These are phyloP conservation scores for Leptinotarsa undecemlineata DNA, from an alignment of 1,140 invertebrate species.

Conservation along the genomic window DNA sequence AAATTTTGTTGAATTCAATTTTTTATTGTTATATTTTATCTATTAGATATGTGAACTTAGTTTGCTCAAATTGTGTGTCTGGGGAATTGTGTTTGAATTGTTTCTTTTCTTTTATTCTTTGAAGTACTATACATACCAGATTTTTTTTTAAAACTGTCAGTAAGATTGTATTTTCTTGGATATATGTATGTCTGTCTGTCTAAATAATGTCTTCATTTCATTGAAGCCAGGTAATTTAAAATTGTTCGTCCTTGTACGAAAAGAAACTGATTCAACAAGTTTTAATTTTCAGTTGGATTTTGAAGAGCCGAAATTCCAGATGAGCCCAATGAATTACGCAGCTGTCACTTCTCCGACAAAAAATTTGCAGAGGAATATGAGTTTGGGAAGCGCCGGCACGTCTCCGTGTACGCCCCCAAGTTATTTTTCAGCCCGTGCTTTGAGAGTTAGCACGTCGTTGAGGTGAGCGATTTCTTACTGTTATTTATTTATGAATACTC, in stretches of 20 bases:
- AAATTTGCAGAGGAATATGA: slow-evolving; percentile 39
- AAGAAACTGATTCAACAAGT: background rate
- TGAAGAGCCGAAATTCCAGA: slow-evolving; percentile 41
- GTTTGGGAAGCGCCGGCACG: slow-evolving; percentile 38
- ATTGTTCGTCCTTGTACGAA: too few species aligned
- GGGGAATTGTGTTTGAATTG: too few species aligned
- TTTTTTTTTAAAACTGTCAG: too few species aligned
- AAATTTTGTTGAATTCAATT: too few species aligned
- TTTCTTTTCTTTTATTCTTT: too few species aligned
- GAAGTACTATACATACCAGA: too few species aligned
- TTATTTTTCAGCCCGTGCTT: slow-evolving; percentile 30
- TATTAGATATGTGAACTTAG: too few species aligned
- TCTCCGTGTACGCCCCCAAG: slow-evolving; percentile 38
- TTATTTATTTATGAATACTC: too few species aligned
- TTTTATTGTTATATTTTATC: too few species aligned
- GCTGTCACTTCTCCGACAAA: slow-evolving; percentile 31
- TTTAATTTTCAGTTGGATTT: slow-evolving; percentile 41
- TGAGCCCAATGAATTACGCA: slow-evolving; percentile 30
- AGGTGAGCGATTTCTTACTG: slow-evolving; percentile 38
- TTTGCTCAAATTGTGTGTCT: too few species aligned
- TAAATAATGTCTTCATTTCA: too few species aligned
- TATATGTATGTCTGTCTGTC: background rate
- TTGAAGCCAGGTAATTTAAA: too few species aligned
- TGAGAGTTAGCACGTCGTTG: slow-evolving; percentile 46
- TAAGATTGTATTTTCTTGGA: background rate